Percentiles rank a stretch among this genome's conserved stretches.
Evolutionary conservation across 2,113 vertebrate genomes (phyloP).

Genomic region (Sebastes fasciatus): DNA sequence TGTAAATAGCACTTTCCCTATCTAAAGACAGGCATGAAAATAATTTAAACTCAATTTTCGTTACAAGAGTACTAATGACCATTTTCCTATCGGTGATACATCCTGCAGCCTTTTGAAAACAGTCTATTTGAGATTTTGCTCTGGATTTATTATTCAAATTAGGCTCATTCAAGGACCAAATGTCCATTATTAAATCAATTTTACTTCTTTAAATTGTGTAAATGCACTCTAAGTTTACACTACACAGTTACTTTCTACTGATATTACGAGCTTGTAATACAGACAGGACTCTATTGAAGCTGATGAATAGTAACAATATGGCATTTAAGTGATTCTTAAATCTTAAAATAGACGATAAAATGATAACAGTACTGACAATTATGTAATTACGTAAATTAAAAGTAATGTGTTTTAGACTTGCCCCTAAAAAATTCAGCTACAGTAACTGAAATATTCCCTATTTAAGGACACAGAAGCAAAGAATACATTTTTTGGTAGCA

Average conservation of each 20-base stretch:
- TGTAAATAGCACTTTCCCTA: neutral
- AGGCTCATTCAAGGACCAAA: neutral
- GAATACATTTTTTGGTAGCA: neutral
- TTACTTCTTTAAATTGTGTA: neutral
- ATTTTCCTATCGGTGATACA: no score
- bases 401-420: neutral
- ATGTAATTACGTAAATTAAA: neutral
- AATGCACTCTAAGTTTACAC: neutral
- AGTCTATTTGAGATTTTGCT: neutral
- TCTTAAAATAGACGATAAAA: neutral
- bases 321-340: neutral
- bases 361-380: neutral
- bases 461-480: neutral
- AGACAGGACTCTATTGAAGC: neutral
- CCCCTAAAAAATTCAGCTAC: neutral
- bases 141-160: neutral
- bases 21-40: neutral
- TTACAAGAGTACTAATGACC: neutral
- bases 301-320: no score
- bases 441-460: neutral
- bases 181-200: neutral
- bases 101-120: conserved; percentile 3
- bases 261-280: neutral
- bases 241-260: neutral
- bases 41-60: neutral